Evolutionary conservation across 2,113 vertebrate genomes (phyloP).

Genomic region (Marcusenius ussheri): DNA sequence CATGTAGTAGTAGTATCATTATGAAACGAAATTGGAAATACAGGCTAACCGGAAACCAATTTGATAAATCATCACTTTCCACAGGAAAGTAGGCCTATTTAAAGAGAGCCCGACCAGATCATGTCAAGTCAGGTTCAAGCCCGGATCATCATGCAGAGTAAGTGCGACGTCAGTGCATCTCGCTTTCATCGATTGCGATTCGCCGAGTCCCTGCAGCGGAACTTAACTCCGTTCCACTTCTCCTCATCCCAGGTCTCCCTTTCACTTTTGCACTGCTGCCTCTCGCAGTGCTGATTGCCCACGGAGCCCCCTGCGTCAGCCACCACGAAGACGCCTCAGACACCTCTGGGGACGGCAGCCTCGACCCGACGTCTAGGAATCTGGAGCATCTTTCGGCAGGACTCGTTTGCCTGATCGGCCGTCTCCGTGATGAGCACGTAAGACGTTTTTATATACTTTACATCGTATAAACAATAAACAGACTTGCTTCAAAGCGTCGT

Average conservation of each 20-base stretch:
- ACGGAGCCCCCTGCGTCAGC: not conserved
- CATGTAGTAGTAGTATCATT: not conserved
- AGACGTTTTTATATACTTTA: not conserved
- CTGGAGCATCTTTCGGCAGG: conserved; percentile 28
- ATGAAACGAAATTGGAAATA: not conserved
- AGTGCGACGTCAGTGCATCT: conserved; percentile 10
- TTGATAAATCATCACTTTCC: not conserved
- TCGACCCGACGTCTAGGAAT: fast-evolving
- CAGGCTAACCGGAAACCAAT: not conserved
- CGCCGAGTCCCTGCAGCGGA: not conserved
- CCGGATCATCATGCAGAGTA: conserved; percentile 23
- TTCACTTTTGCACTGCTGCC: conserved; percentile 30
- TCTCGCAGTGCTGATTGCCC: not conserved
- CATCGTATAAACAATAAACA: not conserved
- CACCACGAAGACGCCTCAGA: conserved; percentile 23
- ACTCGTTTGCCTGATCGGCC: not conserved
- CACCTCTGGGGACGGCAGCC: conserved; percentile 42
- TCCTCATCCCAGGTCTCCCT: not conserved
- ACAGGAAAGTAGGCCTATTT: not conserved
- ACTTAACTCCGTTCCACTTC: not conserved
- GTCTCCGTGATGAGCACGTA: conserved; percentile 40
- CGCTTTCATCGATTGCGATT: not conserved
- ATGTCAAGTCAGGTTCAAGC: not conserved
- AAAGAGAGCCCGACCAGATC: not conserved
- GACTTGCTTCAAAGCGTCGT: not conserved